Evolutionary conservation across 1,140 invertebrate genomes (phyloP).

Genomic region (Macrobrachium rosenbergii): DNA sequence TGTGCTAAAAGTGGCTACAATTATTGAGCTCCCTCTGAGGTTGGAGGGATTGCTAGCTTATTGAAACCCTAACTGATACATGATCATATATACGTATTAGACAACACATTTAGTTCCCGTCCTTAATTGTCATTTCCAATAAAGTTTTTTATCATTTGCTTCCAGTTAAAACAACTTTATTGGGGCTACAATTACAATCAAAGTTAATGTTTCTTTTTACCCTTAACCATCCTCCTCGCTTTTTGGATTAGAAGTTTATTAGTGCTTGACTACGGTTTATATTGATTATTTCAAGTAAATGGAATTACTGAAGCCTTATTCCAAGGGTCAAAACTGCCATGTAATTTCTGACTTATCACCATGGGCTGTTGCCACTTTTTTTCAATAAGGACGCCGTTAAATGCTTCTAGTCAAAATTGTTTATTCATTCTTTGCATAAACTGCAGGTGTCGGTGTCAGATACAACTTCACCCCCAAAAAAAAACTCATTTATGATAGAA

Average conservation of each 20-base stretch:
- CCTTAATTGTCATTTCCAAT: slow-evolving; percentile 42
- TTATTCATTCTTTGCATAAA: slow-evolving; percentile 54
- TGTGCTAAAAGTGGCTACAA: too few relatives aligned
- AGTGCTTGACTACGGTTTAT: slow-evolving; percentile 46
- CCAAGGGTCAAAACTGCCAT: slow-evolving; percentile 25
- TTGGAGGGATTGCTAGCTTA: slow-evolving; percentile 26
- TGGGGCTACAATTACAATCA: slow-evolving; percentile 21
- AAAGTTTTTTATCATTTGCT: slow-evolving; percentile 29
- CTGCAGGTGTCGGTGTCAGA: slow-evolving; percentile 56
- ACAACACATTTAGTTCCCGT: slow-evolving; percentile 54
- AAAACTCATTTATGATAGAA: slow-evolving; percentile 23
- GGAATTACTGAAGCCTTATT: slow-evolving; percentile 33
- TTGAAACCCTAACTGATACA: slow-evolving; percentile 36
- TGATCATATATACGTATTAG: slow-evolving; percentile 29
- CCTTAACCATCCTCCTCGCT: slow-evolving; percentile 15
- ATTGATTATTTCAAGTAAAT: slow-evolving; percentile 10
- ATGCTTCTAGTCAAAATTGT: slow-evolving; percentile 58
- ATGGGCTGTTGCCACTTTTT: slow-evolving; percentile 45
- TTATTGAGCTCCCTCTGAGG: not conserved
- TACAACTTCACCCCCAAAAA: slow-evolving; percentile 55
- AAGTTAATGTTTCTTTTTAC: slow-evolving; percentile 31
- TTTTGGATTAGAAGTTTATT: slow-evolving; percentile 36
- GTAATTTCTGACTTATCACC: slow-evolving; percentile 36
- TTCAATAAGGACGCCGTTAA: slow-evolving; percentile 55
- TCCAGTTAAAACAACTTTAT: slow-evolving; percentile 28